These are phyloP conservation scores for Leptoteleia sp. DNA, from an alignment of 1,140 invertebrate genomes.

Conservation along the genomic window DNA sequence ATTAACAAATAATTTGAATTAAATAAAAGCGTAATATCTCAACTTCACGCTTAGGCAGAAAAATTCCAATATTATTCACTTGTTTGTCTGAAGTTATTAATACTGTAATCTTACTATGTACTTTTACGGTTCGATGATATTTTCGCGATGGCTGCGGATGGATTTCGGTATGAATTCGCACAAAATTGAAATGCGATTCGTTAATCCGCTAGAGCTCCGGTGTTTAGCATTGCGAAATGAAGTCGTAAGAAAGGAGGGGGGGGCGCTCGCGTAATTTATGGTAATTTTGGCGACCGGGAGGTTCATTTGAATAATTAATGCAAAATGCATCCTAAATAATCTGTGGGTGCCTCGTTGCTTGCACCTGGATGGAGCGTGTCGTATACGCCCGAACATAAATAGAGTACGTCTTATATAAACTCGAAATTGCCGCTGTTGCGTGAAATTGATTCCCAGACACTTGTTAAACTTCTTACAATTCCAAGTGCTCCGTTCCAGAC, in stretches of 20 bases:
- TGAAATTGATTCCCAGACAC: constrained; percentile 73
- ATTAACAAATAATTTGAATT: no score
- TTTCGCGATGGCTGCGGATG: constrained; percentile 7
- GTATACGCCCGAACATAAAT: constrained; percentile 64
- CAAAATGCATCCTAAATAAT: constrained; percentile 80
- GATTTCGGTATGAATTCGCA: constrained; percentile 41
- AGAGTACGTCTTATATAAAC: constrained; percentile 71
- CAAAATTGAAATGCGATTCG: constrained; percentile 70
- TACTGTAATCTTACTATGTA: no score
- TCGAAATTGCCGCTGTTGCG: constrained; percentile 75
- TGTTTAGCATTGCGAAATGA: constrained; percentile 70
- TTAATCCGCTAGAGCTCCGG: constrained; percentile 43
- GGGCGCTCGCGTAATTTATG: constrained; percentile 75
- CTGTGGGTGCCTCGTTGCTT: constrained; percentile 71
- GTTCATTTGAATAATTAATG: constrained; percentile 81
- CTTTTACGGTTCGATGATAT: constrained; percentile 23
- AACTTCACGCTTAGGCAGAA: no score
- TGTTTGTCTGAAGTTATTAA: no score
- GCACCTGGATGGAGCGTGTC: constrained; percentile 71
- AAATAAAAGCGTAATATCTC: no score
- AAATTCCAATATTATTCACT: no score
- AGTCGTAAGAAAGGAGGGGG: constrained; percentile 70
- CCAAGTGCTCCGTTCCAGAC: constrained; percentile 58
- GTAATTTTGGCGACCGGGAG: constrained; percentile 73
- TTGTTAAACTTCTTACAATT: constrained; percentile 66